These are phyloP conservation scores for Syritta pipiens DNA, from an alignment of 2,888 invertebrate species.

Conservation along the genomic window DNA sequence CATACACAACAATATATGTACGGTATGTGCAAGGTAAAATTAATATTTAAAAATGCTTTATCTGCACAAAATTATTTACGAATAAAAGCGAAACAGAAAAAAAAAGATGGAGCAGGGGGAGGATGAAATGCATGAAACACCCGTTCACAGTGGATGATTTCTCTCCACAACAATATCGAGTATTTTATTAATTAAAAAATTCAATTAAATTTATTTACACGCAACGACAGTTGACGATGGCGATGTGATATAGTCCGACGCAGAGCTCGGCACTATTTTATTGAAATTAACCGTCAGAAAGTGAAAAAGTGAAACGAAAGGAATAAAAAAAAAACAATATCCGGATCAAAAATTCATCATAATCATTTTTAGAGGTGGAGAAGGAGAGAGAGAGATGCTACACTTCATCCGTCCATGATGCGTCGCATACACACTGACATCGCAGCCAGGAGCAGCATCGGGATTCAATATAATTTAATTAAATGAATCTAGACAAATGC, in stretches of 20 bases:
- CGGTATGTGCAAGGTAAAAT: too few relatives aligned
- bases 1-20: too few relatives aligned
- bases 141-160: slow-evolving; percentile 43
- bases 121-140: not conserved
- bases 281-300: slow-evolving; percentile 42
- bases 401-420: not conserved
- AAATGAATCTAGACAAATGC: slow-evolving; percentile 12
- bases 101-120: not conserved
- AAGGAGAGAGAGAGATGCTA: not conserved
- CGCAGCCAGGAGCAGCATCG: not conserved
- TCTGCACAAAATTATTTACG: slow-evolving; percentile 50
- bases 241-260: slow-evolving; percentile 33
- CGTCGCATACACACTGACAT: not conserved
- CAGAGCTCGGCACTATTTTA: slow-evolving; percentile 31
- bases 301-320: slow-evolving; percentile 16
- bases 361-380: slow-evolving; percentile 57
- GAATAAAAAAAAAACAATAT: slow-evolving; percentile 14
- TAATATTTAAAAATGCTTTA: slow-evolving; percentile 55
- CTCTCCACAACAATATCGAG: slow-evolving; percentile 36
- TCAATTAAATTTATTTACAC: slow-evolving; percentile 63
- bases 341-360: slow-evolving; percentile 67
- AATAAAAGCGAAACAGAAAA: slow-evolving; percentile 1
- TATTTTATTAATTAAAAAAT: slow-evolving; percentile 69
- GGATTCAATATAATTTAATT: slow-evolving; percentile 6
- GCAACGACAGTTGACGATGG: slow-evolving; percentile 65